Evolutionary conservation across 2,113 vertebrate genomes (phyloP).

Genomic region (Gobiocypris rarus): DNA sequence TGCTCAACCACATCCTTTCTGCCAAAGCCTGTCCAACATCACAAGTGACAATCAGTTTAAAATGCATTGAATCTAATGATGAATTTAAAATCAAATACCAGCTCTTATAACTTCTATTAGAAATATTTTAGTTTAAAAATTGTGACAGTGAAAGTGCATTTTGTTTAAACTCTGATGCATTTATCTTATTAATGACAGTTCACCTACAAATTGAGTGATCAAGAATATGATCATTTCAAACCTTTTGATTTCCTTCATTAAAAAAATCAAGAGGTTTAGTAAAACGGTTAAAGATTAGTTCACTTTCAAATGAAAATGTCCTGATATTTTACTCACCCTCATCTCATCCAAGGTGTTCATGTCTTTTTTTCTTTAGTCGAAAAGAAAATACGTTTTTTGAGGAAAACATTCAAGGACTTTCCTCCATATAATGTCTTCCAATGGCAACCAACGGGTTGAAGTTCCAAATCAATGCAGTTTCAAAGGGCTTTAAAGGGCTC

Average conservation of each 20-base stretch:
- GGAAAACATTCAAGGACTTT: too few species aligned
- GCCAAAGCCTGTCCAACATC: conserved; percentile 85
- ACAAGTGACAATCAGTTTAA: neutral
- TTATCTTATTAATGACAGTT: neutral
- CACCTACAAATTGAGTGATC: neutral
- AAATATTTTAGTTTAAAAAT: neutral
- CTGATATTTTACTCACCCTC: too few species aligned
- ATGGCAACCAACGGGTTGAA: too few species aligned
- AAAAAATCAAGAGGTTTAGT: neutral
- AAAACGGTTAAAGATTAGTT: neutral
- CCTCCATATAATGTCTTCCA: too few species aligned
- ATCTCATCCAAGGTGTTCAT: too few species aligned
- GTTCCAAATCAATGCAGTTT: too few species aligned
- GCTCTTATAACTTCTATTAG: neutral
- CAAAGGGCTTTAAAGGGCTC: too few species aligned
- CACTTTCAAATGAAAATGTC: too few species aligned
- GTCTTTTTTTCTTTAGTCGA: too few species aligned
- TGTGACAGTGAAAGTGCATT: neutral
- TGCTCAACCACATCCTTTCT: conserved; percentile 98
- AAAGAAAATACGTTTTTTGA: too few species aligned
- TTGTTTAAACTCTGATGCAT: neutral
- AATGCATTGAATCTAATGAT: neutral
- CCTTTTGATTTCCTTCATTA: neutral
- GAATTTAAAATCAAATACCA: neutral
- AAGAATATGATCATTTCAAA: too few species aligned